Evolutionary conservation across 2,888 invertebrate species (phyloP).

Genomic region (Asteroscopus sphinx): DNA sequence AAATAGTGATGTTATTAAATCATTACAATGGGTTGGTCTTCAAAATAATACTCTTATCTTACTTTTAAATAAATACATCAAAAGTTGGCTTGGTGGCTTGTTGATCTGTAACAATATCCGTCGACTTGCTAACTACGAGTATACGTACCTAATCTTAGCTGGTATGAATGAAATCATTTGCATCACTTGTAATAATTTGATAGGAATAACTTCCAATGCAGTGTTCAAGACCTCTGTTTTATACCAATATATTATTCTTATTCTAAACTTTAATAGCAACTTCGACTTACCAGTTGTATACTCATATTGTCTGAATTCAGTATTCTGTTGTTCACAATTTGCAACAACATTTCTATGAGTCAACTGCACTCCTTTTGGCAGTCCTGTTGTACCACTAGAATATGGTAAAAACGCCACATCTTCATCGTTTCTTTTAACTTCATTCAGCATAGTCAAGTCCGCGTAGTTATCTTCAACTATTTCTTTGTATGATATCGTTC

Average conservation of each 20-base stretch:
- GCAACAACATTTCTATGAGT: slow-evolving; percentile 89
- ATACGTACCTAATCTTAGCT: no score
- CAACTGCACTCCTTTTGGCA: slow-evolving; percentile 93
- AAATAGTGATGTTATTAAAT: no score
- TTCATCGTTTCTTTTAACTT: slow-evolving; percentile 76
- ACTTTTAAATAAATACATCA: no score
- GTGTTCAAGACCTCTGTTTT: no score
- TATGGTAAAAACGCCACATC: slow-evolving; percentile 93
- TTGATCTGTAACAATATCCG: no score
- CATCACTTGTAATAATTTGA: no score
- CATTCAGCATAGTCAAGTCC: slow-evolving; percentile 84
- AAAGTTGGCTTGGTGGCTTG: no score
- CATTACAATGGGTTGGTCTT: no score
- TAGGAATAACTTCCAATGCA: no score
- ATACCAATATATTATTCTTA: not conserved
- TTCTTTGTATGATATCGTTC: slow-evolving; percentile 91
- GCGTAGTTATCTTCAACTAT: slow-evolving; percentile 82
- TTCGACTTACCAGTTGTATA: slow-evolving; percentile 73
- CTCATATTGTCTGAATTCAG: slow-evolving; percentile 65
- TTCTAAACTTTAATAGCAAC: not conserved
- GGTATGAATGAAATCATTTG: no score
- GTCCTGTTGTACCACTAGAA: slow-evolving; percentile 96
- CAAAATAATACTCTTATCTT: no score
- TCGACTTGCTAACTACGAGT: no score
- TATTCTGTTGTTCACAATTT: slow-evolving; percentile 80